Conservation (phyloP, 2,797 vertebrate species). For the Thunnus albacares region DNA sequence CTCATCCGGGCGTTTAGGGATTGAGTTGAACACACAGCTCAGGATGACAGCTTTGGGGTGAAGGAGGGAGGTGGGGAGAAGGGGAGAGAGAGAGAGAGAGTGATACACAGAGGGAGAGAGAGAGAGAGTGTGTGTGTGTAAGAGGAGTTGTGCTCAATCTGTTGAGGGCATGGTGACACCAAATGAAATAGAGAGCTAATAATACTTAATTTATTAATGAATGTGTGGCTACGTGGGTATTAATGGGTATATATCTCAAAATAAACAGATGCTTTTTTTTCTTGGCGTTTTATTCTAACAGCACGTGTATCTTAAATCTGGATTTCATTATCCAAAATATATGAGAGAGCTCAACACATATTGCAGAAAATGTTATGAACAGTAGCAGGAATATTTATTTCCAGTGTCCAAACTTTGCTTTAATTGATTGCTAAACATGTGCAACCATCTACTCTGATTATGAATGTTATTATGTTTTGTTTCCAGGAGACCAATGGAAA, state of each 20-base stretch:
- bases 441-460: neutral
- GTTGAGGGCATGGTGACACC: conserved; percentile 44
- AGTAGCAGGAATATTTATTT: neutral
- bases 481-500: neutral
- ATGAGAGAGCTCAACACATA: neutral
- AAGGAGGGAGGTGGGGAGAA: conserved; percentile 34
- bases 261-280: neutral
- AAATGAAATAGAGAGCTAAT: neutral
- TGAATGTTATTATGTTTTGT: neutral
- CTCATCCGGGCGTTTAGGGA: conserved; percentile 76
- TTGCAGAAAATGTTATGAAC: neutral
- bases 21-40: conserved; percentile 54
- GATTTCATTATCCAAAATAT: neutral
- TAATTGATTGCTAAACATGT: neutral
- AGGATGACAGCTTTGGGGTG: conserved; percentile 79
- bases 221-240: neutral
- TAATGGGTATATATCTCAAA: neutral
- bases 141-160: conserved; percentile 53
- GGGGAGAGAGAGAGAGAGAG: conserved; percentile 26
- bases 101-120: conserved; percentile 16
- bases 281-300: too few relatives aligned
- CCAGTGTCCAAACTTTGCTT: conserved; percentile 1
- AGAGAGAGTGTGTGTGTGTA: neutral
- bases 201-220: neutral
- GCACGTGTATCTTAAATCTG: too few relatives aligned